Evolutionary conservation across 2,888 invertebrate genomes (phyloP).

Genomic region (Drosophila falleni): DNA sequence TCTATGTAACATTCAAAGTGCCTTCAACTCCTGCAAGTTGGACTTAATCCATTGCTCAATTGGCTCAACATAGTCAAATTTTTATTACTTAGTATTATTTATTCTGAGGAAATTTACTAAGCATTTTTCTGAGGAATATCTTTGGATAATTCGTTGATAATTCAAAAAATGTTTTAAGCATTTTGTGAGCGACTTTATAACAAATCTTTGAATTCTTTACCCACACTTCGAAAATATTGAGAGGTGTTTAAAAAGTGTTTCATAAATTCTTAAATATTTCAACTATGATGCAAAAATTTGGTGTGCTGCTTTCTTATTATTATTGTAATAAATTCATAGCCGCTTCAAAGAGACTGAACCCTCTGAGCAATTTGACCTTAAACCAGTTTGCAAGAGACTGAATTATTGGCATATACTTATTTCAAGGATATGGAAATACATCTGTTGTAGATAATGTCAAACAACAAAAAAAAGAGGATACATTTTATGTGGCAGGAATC

Average conservation of each 20-base stretch:
- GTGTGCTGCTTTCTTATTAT: neutral
- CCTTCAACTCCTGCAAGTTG: too few species aligned
- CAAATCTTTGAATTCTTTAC: too few species aligned
- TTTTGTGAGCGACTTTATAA: too few species aligned
- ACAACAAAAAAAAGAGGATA: neutral
- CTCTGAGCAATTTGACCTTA: neutral
- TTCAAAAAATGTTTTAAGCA: too few species aligned
- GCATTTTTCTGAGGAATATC: neutral
- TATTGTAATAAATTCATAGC: constrained; percentile 11
- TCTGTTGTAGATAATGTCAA: constrained; percentile 5
- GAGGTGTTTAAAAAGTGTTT: neutral
- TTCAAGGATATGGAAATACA: constrained; percentile 17
- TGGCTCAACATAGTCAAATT: neutral
- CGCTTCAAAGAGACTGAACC: neutral
- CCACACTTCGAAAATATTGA: neutral
- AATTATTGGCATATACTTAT: neutral
- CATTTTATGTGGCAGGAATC: constrained; percentile 18
- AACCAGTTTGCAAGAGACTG: constrained; percentile 2
- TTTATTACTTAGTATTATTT: neutral
- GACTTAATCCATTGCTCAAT: neutral
- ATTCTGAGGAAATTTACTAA: neutral
- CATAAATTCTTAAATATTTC: neutral
- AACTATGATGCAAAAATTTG: neutral
- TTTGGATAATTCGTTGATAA: too few species aligned
- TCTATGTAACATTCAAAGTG: neutral